Evolutionary conservation across 2,797 vertebrate species (phyloP).

Genomic region (Streptopelia turtur): DNA sequence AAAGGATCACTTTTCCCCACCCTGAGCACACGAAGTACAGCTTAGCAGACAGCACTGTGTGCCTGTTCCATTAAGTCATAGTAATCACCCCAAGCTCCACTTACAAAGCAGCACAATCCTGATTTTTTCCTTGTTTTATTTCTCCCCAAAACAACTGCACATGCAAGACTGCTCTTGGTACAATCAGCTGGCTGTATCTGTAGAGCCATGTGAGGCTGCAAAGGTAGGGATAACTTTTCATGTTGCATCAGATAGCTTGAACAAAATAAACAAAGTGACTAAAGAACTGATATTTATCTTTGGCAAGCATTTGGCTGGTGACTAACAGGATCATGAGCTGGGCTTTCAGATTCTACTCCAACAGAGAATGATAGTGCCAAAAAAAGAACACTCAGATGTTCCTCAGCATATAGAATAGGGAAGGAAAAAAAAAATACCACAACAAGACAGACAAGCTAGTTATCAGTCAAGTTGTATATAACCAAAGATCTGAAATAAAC

Average conservation of each 20-base stretch:
- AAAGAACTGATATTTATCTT: neutral
- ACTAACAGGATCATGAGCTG: neutral
- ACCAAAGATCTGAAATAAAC: neutral
- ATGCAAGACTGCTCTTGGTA: neutral
- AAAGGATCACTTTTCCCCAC: constrained; percentile 23
- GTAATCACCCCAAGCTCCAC: neutral
- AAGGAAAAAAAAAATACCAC: neutral
- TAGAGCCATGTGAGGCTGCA: neutral
- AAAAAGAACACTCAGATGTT: neutral
- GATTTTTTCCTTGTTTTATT: too few species aligned
- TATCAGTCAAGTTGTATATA: neutral
- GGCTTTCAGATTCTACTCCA: neutral
- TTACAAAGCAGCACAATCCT: neutral
- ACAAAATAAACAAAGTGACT: neutral
- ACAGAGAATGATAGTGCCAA: neutral
- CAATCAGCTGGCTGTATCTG: neutral
- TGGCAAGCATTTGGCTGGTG: neutral
- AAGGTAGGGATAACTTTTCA: neutral
- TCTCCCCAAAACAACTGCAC: neutral
- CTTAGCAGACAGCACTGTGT: neutral
- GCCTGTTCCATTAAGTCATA: neutral
- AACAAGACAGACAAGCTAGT: neutral
- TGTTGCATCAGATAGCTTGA: neutral
- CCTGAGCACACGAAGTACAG: neutral
- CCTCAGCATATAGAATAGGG: neutral